Evolutionary conservation across 2,797 vertebrate genomes (phyloP).

Genomic region (Mionectes olivaceus): DNA sequence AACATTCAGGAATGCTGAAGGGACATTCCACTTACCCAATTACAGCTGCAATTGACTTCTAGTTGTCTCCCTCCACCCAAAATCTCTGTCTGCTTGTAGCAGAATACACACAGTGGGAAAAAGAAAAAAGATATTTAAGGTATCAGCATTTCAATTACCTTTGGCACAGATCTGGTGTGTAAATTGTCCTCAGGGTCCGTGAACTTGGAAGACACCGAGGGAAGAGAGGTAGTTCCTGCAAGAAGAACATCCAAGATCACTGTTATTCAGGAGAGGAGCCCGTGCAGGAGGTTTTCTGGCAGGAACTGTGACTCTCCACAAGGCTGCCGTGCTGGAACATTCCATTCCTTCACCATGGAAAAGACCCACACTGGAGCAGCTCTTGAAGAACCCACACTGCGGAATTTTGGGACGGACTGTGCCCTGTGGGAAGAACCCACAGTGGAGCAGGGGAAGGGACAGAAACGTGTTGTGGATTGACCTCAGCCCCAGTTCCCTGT

Average conservation of each 20-base stretch:
- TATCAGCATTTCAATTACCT: slow-evolving; percentile 45
- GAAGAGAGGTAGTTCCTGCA: slow-evolving; percentile 32
- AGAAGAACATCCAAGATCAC: neutral
- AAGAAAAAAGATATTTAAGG: neutral
- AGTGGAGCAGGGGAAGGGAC: neutral
- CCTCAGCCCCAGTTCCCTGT: neutral
- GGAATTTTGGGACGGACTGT: neutral
- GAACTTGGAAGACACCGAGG: neutral
- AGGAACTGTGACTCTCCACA: neutral
- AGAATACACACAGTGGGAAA: neutral
- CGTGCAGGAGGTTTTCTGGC: neutral
- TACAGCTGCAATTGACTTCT: neutral
- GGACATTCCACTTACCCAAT: neutral
- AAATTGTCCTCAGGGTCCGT: neutral
- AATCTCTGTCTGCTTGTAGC: neutral
- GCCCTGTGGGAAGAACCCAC: neutral
- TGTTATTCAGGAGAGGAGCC: neutral
- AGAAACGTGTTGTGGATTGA: neutral
- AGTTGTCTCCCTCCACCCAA: neutral
- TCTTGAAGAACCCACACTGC: too few relatives aligned
- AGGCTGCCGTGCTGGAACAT: neutral
- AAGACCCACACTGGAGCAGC: neutral
- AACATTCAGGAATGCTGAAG: neutral
- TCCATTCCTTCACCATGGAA: neutral
- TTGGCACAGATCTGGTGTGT: neutral